A percentile compares a stretch with the other conserved stretches of the same genome.
Conservation (phyloP, 1,140 invertebrate species). For the Holcopasites calliopsidis region DNA sequence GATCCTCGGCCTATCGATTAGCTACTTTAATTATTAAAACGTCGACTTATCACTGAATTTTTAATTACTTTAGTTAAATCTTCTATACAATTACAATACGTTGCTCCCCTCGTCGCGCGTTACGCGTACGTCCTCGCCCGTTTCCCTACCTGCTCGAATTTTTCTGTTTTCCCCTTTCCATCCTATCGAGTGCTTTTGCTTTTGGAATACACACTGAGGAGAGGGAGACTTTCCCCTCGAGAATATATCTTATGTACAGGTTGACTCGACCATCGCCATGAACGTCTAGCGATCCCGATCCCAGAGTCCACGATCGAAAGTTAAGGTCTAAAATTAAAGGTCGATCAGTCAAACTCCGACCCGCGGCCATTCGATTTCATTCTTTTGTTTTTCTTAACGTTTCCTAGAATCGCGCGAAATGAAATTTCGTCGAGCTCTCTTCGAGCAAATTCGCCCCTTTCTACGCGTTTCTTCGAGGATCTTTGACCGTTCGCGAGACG, state of each 20-base stretch:
- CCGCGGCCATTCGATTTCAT: not conserved
- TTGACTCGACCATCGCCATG: constrained; percentile 18
- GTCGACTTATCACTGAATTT: constrained; percentile 77
- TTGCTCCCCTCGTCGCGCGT: constrained; percentile 53
- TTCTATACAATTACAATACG: constrained; percentile 72
- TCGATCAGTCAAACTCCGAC: not conserved
- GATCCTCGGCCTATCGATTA: constrained; percentile 79
- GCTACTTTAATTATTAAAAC: constrained; percentile 79
- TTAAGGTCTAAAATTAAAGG: not conserved
- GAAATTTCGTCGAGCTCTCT: not conserved
- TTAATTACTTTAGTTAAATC: constrained; percentile 76
- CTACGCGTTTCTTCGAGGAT: not conserved
- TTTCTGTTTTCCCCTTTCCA: constrained; percentile 37
- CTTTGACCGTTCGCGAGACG: constrained; percentile 33
- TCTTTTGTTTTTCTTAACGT: too few relatives aligned
- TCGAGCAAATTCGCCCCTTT: constrained; percentile 5
- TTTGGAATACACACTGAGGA: constrained; percentile 23
- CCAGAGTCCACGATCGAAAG: not conserved
- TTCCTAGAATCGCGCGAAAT: not conserved
- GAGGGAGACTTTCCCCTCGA: not conserved
- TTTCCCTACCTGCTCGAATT: constrained; percentile 44
- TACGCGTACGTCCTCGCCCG: constrained; percentile 49
- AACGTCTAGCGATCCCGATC: not conserved
- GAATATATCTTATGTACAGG: constrained; percentile 33
- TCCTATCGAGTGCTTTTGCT: constrained; percentile 44